Evolutionary conservation across 2,113 vertebrate species (phyloP).

Genomic region (Cebus imitator): DNA sequence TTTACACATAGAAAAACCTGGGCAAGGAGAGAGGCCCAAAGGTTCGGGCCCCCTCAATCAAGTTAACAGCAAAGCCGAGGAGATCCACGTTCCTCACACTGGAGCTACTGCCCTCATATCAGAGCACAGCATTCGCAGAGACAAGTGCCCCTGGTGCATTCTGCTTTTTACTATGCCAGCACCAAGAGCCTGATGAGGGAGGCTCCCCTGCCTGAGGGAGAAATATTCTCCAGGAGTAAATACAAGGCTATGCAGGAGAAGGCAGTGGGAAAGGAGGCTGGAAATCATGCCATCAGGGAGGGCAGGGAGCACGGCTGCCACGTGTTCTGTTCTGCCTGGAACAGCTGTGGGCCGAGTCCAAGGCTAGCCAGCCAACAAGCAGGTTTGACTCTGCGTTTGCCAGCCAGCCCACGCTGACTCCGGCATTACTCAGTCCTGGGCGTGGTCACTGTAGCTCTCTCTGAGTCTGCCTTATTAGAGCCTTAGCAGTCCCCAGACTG

Average conservation of each 20-base stretch:
- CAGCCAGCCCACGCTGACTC: neutral
- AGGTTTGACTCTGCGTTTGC: neutral
- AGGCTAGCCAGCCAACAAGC: neutral
- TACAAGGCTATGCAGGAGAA: neutral
- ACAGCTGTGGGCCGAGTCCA: neutral
- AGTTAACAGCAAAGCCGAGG: neutral
- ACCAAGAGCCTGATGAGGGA: neutral
- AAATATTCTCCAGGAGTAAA: neutral
- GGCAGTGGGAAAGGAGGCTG: neutral
- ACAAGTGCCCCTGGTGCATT: neutral
- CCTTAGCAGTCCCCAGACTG: neutral
- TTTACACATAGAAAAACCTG: neutral
- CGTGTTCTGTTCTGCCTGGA: neutral
- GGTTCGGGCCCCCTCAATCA: neutral
- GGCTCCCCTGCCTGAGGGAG: neutral
- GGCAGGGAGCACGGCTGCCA: neutral
- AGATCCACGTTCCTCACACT: fast-evolving
- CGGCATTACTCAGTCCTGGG: neutral
- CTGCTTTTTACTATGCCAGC: neutral
- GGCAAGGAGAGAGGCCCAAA: neutral
- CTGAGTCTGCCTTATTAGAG: neutral
- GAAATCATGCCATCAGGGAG: too few relatives aligned
- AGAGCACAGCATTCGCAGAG: neutral
- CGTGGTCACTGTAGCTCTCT: neutral
- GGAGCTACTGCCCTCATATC: neutral